Percentiles rank a stretch among this genome's conserved stretches.
phyloP scores from a whole-genome alignment of 2,113 vertebrate genomes.

The Alosa alosa region DNA sequence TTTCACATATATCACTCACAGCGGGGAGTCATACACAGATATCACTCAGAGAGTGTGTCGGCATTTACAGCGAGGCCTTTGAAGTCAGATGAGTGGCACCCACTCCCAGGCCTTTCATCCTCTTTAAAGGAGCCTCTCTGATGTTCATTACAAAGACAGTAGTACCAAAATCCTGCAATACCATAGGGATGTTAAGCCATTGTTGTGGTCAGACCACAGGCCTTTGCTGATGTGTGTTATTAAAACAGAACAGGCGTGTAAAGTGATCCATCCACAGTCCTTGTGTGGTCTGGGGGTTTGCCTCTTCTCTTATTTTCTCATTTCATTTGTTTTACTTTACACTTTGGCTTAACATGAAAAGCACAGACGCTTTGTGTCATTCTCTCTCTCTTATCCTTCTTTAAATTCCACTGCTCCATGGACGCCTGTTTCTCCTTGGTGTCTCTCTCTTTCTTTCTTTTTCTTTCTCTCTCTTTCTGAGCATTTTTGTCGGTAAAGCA shows the following conservation, averaged over 20 bases:
- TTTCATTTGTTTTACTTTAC: neutral
- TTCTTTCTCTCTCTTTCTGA: constrained; percentile 47
- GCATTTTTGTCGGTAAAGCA: too few species aligned
- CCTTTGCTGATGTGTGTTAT: neutral
- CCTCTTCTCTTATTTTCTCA: neutral
- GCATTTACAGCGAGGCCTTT: neutral
- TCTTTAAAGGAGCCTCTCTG: neutral
- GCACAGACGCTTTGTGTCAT: neutral
- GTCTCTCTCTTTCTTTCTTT: neutral
- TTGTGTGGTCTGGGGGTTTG: neutral
- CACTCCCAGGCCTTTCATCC: neutral
- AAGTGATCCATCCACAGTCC: neutral
- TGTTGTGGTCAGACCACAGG: neutral
- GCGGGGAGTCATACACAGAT: constrained; percentile 14
- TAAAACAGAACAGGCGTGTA: constrained; percentile 1
- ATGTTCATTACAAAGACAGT: constrained; percentile 11
- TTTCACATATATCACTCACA: constrained; percentile 4
- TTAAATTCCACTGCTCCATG: too few species aligned
- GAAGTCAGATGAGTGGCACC: neutral
- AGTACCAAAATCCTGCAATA: neutral
- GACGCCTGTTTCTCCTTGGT: too few species aligned
- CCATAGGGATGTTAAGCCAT: neutral
- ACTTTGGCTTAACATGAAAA: neutral
- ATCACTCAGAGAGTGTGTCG: neutral
- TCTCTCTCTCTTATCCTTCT: neutral